phyloP scores from a whole-genome alignment of 2,797 vertebrate species.

The Melanotaenia maccullochi region DNA sequence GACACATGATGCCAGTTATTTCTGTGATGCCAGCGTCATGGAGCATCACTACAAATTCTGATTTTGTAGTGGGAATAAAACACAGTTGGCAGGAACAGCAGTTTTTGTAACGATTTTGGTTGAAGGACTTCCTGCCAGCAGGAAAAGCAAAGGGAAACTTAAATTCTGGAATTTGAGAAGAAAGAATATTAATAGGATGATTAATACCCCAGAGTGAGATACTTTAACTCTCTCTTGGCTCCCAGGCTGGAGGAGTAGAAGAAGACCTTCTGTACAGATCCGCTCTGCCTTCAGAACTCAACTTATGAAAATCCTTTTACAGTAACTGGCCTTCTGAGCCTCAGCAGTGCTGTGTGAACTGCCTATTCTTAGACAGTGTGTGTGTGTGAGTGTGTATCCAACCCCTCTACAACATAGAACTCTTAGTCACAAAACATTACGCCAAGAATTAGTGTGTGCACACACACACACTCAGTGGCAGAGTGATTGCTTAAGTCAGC shows the following conservation, averaged over 20 bases:
- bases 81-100: background rate
- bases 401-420: slow-evolving; percentile 28
- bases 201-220: slow-evolving; percentile 47
- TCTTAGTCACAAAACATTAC: slow-evolving; percentile 54
- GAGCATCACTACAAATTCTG: background rate
- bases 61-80: background rate
- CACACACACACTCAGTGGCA: slow-evolving; percentile 4
- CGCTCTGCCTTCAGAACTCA: slow-evolving; percentile 57
- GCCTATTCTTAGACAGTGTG: slow-evolving; percentile 56
- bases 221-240: slow-evolving; percentile 31
- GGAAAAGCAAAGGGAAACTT: slow-evolving; percentile 35
- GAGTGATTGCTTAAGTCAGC: slow-evolving; percentile 66
- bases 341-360: slow-evolving; percentile 34
- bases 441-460: slow-evolving; percentile 45
- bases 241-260: slow-evolving; percentile 41
- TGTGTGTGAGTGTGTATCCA: slow-evolving; percentile 13
- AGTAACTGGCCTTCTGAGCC: slow-evolving; percentile 56
- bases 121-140: slow-evolving; percentile 9
- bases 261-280: slow-evolving; percentile 54
- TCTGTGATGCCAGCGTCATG: background rate
- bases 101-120: slow-evolving; percentile 11
- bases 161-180: slow-evolving; percentile 48
- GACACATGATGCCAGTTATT: background rate
- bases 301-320: slow-evolving; percentile 65
- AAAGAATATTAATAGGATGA: slow-evolving; percentile 53